Conservation (phyloP, 2,113 vertebrate species). For the Chelonoidis abingdonii region DNA sequence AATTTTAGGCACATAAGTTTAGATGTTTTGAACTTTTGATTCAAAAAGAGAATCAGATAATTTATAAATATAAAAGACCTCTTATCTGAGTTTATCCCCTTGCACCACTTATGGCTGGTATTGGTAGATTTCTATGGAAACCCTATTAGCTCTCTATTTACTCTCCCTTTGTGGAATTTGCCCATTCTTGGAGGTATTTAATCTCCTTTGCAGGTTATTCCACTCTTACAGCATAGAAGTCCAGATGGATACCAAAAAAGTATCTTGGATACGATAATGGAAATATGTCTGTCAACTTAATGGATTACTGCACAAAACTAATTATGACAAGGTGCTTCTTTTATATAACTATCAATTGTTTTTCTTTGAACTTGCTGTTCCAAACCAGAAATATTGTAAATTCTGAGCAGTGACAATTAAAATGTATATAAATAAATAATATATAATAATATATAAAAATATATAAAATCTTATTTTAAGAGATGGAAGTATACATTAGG, state of each 20-base stretch:
- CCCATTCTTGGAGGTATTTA: neutral
- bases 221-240: neutral
- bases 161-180: neutral
- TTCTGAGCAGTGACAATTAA: neutral
- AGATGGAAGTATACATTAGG: neutral
- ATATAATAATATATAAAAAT: too few relatives aligned
- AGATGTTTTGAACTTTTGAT: neutral
- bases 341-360: neutral
- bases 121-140: neutral
- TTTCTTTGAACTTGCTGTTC: neutral
- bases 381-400: neutral
- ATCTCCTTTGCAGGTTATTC: neutral
- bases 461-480: neutral
- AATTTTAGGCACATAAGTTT: neutral
- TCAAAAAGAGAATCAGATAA: neutral
- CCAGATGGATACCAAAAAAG: neutral
- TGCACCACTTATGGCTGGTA: neutral
- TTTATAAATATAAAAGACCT: neutral
- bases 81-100: neutral
- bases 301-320: neutral
- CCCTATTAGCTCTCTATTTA: neutral
- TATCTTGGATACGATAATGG: neutral
- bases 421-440: too few relatives aligned
- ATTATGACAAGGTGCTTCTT: neutral
- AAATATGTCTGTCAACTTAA: neutral